These are phyloP conservation scores for Oryctolagus cuniculus DNA, from an alignment of 2,113 vertebrate species.

Conservation along the genomic window DNA sequence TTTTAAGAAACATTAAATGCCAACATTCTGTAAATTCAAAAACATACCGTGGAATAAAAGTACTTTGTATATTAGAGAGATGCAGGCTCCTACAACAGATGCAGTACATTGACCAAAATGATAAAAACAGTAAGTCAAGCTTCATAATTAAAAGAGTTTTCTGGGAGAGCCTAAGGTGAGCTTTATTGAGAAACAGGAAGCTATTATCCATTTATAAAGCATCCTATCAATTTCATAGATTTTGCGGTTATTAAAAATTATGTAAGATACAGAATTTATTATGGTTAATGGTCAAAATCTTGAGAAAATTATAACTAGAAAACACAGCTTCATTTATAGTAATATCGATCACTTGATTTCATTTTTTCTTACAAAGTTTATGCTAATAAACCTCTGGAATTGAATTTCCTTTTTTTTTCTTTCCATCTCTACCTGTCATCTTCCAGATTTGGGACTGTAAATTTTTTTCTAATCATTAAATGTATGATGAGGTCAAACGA, in stretches of 20 bases:
- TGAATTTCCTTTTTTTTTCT: conserved; percentile 66
- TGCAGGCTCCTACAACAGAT: conserved; percentile 58
- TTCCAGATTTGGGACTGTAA: conserved; percentile 65
- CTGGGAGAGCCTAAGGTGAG: conserved; percentile 79
- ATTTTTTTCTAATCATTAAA: conserved; percentile 57
- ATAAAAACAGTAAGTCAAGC: conserved; percentile 75
- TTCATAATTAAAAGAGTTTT: conserved; percentile 77
- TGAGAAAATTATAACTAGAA: conserved; percentile 79
- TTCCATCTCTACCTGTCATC: not conserved
- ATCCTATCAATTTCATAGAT: conserved; percentile 77
- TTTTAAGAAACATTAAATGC: conserved; percentile 84
- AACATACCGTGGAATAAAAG: conserved; percentile 33
- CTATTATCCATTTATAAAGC: conserved; percentile 75
- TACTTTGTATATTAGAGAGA: conserved; percentile 70
- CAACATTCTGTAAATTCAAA: conserved; percentile 79
- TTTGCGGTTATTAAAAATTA: conserved; percentile 63
- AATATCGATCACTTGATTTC: conserved; percentile 73
- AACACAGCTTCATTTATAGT: conserved; percentile 74
- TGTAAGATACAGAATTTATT: conserved; percentile 76
- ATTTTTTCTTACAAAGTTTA: conserved; percentile 69
- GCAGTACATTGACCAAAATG: conserved; percentile 77
- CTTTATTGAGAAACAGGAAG: conserved; percentile 68
- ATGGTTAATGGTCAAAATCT: conserved; percentile 74
- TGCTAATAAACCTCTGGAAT: conserved; percentile 71
- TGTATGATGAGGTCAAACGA: not conserved